Conservation (phyloP, 2,113 vertebrate species). For the Etia nguti region DNA sequence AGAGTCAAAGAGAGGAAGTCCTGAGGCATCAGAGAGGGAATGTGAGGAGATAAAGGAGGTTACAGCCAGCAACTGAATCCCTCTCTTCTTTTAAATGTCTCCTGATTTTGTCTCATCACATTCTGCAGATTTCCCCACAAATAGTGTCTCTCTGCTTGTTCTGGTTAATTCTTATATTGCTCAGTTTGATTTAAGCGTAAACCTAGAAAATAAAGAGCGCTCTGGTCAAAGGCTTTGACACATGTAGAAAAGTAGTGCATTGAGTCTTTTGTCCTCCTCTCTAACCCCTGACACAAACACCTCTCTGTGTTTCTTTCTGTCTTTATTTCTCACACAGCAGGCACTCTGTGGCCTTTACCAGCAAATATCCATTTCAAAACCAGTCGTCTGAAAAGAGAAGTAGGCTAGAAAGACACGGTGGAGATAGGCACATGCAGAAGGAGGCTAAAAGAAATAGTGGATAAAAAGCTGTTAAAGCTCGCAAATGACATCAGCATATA, state of each 20-base stretch:
- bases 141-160: background rate
- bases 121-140: background rate
- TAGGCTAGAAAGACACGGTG: background rate
- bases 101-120: background rate
- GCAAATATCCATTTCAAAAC: conserved; percentile 61
- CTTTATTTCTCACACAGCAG: conserved; percentile 45
- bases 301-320: conserved; percentile 18
- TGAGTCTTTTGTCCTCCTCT: background rate
- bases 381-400: conserved; percentile 9
- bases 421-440: background rate
- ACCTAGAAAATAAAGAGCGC: conserved; percentile 5
- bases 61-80: background rate
- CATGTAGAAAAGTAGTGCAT: conserved; percentile 5
- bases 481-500: background rate
- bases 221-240: conserved; percentile 21
- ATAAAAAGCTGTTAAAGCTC: background rate
- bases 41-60: background rate
- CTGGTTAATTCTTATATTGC: background rate
- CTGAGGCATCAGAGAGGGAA: background rate
- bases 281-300: conserved; percentile 15
- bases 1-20: background rate
- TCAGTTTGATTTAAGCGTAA: conserved; percentile 7
- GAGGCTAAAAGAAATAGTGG: background rate
- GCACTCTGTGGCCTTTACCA: conserved; percentile 32
- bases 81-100: background rate